Conservation (phyloP, 2,797 vertebrate species). For the Hippopotamyrus pictus region DNA sequence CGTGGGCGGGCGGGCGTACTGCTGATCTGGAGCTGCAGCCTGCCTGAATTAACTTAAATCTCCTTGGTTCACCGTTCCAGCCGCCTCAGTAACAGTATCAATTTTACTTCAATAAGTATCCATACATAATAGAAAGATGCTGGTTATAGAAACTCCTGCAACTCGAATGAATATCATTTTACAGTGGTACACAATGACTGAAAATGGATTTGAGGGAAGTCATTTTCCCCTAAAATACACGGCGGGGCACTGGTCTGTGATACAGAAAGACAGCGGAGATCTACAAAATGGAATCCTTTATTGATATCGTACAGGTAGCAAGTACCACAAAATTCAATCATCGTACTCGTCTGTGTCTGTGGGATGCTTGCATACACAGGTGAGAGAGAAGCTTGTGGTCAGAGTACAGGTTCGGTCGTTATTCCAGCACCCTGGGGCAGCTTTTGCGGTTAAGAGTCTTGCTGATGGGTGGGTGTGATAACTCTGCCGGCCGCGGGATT, state of each 20-base stretch:
- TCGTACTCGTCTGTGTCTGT: neutral
- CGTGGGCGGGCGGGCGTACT: neutral
- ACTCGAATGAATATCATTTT: neutral
- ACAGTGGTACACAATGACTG: neutral
- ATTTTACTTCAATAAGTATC: neutral
- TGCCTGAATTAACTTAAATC: neutral
- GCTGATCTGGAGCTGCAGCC: neutral
- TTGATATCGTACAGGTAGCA: neutral
- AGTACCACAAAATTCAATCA: neutral
- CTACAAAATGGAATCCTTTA: neutral
- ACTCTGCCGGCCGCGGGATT: neutral
- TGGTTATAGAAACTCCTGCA: neutral
- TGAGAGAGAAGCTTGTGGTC: neutral
- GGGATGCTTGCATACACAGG: neutral
- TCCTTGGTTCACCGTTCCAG: neutral
- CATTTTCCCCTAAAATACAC: neutral
- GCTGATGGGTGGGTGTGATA: neutral
- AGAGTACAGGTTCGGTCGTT: neutral
- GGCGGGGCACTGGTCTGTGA: neutral
- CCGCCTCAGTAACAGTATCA: neutral
- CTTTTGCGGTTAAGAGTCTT: neutral
- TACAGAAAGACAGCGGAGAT: neutral
- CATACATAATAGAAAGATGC: neutral
- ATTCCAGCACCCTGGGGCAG: neutral
- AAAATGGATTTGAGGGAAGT: neutral